Evolutionary conservation across 2,888 invertebrate species (phyloP).

Genomic region (Portevinia maculata): DNA sequence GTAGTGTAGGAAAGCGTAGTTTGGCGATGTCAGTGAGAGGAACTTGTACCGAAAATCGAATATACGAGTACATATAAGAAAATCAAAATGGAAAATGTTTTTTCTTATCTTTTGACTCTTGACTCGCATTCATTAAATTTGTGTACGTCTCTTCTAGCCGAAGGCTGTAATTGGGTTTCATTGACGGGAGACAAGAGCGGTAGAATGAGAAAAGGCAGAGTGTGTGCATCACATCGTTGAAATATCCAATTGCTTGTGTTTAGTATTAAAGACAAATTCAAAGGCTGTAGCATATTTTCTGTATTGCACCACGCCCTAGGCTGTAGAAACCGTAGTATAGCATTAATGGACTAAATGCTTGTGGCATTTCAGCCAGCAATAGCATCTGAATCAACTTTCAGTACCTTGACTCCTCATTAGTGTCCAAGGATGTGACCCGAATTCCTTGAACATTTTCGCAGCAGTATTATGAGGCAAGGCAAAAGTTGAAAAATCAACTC

Average conservation of each 20-base stretch:
- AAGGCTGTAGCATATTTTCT: conserved; percentile 27
- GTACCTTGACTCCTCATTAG: conserved; percentile 73
- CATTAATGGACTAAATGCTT: conserved; percentile 57
- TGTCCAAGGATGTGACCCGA: conserved; percentile 71
- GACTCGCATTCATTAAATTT: conserved; percentile 33
- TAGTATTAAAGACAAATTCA: conserved; percentile 22
- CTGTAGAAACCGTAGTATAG: conserved; percentile 25
- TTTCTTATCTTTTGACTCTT: conserved; percentile 4
- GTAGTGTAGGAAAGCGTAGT: conserved; percentile 10
- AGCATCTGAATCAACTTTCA: conserved; percentile 65
- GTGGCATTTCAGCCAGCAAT: conserved; percentile 23
- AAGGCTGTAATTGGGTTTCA: conserved; percentile 57
- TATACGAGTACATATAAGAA: no score
- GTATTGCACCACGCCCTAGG: conserved; percentile 64
- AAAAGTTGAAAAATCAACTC: conserved; percentile 64
- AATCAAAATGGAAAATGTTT: conserved; percentile 19
- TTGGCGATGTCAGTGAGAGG: conserved; percentile 18
- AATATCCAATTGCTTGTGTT: conserved; percentile 18
- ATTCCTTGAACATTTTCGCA: conserved; percentile 55
- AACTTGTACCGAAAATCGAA: conserved; percentile 31
- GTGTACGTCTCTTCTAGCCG: neutral
- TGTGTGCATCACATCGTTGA: conserved; percentile 3
- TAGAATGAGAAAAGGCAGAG: neutral
- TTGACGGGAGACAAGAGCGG: conserved; percentile 12
- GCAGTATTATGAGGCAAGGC: neutral